Evolutionary conservation across 2,797 vertebrate species (phyloP), one percentile per base, ranked within the genome.

Genomic region (Pitangus sulphuratus): DNA sequence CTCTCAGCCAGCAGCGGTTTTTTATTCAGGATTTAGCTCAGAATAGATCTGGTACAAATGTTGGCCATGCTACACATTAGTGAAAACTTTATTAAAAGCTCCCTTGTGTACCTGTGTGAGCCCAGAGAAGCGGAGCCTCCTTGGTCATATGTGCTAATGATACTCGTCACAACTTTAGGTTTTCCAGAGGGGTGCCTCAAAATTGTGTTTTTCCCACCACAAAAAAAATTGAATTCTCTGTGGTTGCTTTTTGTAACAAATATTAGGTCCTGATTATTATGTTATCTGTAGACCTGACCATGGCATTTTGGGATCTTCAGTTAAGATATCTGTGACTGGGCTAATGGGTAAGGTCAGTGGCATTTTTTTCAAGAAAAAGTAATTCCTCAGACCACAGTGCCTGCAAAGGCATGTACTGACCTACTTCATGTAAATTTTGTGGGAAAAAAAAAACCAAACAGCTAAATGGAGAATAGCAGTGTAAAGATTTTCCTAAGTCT

Each of bases 21-120:
- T 84, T 78, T 84, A 22, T 40, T 74, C 28, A 58, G 39, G 30
- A 64, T 72, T 79, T 87, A 76, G 35, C n/a, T 79, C 26, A 58
- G 39, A 48, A 50, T 9, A 53, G 12, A 12, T 31, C 39, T 51
- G 26, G 14, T 80, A 68, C 62, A 50, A 54, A 21, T 53, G 35
- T 30, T 78, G 39, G 37, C 30, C 10, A 2, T 75, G 37, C 66
- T 82, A 3, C 21, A 33, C 8, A 2, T 48, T 53, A 53, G 26
- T 26, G 42, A 35, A 65, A 0, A 65, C 25, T 47, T 71, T 14
- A 42, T 44, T 72, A 45, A 37, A 50, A 65, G 2, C 25, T 48
- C 33, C 8, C 28, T 39, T 64, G 25, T 2, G 19, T 77, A 48
- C 9, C 20, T 50, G 1, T 74, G 44, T 0, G 1, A 78, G 53